Conservation (phyloP, 2,888 invertebrate genomes). For the Latheticus oryzae region DNA sequence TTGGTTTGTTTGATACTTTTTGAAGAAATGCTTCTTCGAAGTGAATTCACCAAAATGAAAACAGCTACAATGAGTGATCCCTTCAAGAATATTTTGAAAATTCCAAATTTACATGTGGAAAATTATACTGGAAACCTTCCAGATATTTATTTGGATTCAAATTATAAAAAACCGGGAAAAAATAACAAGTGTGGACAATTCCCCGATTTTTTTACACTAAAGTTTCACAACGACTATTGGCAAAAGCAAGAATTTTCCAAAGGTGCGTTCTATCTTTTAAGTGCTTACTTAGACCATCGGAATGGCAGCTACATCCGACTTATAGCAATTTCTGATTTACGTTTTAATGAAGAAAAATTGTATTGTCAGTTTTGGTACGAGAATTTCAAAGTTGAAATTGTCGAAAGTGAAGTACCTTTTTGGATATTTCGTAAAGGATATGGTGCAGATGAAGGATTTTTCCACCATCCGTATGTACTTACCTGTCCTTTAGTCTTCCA, state of each 20-base stretch:
- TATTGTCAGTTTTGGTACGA: constrained; percentile 81
- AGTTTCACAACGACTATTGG: constrained; percentile 91
- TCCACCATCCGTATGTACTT: constrained; percentile 87
- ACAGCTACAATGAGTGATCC: too few species aligned
- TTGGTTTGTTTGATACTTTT: too few species aligned
- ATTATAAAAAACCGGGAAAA: too few species aligned
- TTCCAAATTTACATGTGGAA: too few species aligned
- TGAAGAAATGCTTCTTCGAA: too few species aligned
- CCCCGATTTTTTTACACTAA: constrained; percentile 84
- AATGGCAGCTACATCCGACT: constrained; percentile 83
- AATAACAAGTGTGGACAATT: too few species aligned
- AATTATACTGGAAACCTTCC: too few species aligned
- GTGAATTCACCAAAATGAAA: too few species aligned
- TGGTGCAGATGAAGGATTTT: constrained; percentile 87
- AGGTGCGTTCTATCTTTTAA: constrained; percentile 85
- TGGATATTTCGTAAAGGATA: constrained; percentile 90
- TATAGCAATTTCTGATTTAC: constrained; percentile 69
- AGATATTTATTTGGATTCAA: too few species aligned
- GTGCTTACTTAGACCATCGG: constrained; percentile 84
- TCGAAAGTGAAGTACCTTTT: constrained; percentile 83
- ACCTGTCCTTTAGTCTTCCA: constrained; percentile 81
- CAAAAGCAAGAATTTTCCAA: constrained; percentile 80
- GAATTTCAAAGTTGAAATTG: constrained; percentile 78
- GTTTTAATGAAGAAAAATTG: not conserved
- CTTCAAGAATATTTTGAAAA: too few species aligned